phyloP scores from a whole-genome alignment of 30 jellyfish, hydroid and myxozoan genomes.

The Pseudorhiza aurosa region DNA sequence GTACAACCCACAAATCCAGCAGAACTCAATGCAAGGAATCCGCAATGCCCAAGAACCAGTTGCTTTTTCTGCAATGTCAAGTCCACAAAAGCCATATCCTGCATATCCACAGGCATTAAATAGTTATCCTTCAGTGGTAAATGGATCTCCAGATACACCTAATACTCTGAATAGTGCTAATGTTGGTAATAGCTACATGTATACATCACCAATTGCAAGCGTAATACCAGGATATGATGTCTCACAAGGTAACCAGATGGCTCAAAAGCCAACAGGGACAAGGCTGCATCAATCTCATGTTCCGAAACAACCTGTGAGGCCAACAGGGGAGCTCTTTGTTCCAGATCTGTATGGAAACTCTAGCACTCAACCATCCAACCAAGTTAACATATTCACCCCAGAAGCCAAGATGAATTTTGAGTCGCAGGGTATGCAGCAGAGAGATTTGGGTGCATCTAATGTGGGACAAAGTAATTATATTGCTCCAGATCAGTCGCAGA shows the following conservation, averaged over 20 bases:
- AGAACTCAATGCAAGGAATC: not conserved
- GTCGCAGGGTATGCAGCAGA: not conserved
- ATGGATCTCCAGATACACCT: not conserved
- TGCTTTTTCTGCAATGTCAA: no score
- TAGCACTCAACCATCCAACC: slow-evolving; percentile 19
- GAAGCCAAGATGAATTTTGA: slow-evolving; percentile 17
- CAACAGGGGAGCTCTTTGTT: slow-evolving; percentile 48
- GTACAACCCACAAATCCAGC: slow-evolving; percentile 18
- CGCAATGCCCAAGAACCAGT: not conserved
- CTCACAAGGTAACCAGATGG: not conserved
- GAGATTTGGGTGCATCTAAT: not conserved
- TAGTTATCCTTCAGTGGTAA: not conserved
- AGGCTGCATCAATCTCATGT: slow-evolving; percentile 25
- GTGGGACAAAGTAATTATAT: not conserved
- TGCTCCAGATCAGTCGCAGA: not conserved
- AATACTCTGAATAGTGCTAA: slow-evolving; percentile 13
- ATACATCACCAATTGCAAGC: slow-evolving; percentile 62
- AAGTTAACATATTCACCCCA: slow-evolving; percentile 48
- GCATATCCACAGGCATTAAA: no score
- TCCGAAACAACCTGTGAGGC: slow-evolving; percentile 24
- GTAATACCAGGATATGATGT: slow-evolving; percentile 40
- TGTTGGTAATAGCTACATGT: slow-evolving; percentile 59
- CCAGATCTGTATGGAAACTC: slow-evolving; percentile 62
- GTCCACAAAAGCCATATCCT: no score
- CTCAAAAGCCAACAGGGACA: not conserved